These are phyloP conservation scores for Panzeria rudis DNA, from an alignment of 2,888 invertebrate genomes.

Conservation along the genomic window DNA sequence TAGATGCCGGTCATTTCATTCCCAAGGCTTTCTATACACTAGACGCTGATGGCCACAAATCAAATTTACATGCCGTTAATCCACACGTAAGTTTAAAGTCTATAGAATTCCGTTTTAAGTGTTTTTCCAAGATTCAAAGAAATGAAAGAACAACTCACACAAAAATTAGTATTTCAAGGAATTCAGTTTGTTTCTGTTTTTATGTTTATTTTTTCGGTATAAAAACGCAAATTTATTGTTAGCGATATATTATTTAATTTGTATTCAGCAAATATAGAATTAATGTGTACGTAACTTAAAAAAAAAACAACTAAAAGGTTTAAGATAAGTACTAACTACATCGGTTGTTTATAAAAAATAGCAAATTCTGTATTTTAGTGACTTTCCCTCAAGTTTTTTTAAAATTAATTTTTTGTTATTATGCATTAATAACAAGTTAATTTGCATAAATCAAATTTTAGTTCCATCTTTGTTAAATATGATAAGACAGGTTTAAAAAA, in stretches of 20 bases:
- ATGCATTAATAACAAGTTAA: not conserved
- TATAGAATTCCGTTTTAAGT: not conserved
- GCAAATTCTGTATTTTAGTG: not conserved
- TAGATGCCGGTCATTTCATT: constrained; percentile 79
- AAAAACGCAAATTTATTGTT: no score
- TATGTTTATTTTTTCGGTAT: no score
- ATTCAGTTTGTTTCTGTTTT: not conserved
- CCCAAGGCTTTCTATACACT: constrained; percentile 80
- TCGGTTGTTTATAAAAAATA: no score
- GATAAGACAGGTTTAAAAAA: no score
- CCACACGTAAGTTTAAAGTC: constrained; percentile 75
- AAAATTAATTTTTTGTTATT: not conserved
- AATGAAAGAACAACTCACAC: not conserved
- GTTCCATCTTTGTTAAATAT: no score
- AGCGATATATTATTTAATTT: no score
- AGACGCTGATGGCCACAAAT: constrained; percentile 80
- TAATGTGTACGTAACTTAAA: no score
- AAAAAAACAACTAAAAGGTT: not conserved
- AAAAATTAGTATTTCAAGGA: not conserved
- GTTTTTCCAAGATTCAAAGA: not conserved
- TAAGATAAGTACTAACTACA: no score
- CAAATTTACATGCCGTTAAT: constrained; percentile 78
- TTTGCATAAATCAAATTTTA: not conserved
- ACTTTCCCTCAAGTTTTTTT: not conserved
- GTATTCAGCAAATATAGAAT: no score